A percentile compares a stretch with the other conserved stretches of the same genome.
Evolutionary conservation across 1,140 invertebrate species (phyloP).

Genomic region (Trichonephila inaurata): DNA sequence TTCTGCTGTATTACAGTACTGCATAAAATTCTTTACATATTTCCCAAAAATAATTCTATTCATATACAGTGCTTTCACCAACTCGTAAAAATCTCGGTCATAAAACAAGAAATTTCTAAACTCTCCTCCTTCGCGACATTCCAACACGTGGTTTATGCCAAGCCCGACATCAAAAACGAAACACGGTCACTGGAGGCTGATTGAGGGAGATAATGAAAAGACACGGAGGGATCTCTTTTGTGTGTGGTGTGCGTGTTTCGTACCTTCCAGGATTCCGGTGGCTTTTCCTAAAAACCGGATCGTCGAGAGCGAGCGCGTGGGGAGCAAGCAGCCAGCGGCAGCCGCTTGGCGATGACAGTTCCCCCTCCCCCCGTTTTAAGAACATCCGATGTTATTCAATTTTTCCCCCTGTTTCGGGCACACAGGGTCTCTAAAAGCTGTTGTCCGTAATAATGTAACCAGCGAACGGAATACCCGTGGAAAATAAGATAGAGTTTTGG

Average conservation of each 20-base stretch:
- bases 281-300: constrained; percentile 11
- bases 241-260: too few relatives aligned
- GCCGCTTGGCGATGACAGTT: constrained; percentile 72
- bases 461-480: constrained; percentile 54
- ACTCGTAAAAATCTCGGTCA: too few relatives aligned
- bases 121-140: background rate
- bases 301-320: background rate
- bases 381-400: constrained; percentile 76
- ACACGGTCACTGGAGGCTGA: background rate
- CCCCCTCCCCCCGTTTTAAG: constrained; percentile 60
- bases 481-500: constrained; percentile 73
- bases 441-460: constrained; percentile 74
- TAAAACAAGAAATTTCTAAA: too few relatives aligned
- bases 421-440: constrained; percentile 61
- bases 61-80: too few relatives aligned
- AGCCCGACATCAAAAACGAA: background rate
- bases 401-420: constrained; percentile 61
- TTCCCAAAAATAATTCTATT: too few relatives aligned
- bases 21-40: too few relatives aligned
- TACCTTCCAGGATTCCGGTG: constrained; percentile 3
- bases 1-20: too few relatives aligned
- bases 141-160: constrained; percentile 6
- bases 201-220: constrained; percentile 1
- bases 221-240: background rate
- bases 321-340: constrained; percentile 49